Conservation (phyloP, 1,140 invertebrate genomes). For the Drosophila teissieri region DNA sequence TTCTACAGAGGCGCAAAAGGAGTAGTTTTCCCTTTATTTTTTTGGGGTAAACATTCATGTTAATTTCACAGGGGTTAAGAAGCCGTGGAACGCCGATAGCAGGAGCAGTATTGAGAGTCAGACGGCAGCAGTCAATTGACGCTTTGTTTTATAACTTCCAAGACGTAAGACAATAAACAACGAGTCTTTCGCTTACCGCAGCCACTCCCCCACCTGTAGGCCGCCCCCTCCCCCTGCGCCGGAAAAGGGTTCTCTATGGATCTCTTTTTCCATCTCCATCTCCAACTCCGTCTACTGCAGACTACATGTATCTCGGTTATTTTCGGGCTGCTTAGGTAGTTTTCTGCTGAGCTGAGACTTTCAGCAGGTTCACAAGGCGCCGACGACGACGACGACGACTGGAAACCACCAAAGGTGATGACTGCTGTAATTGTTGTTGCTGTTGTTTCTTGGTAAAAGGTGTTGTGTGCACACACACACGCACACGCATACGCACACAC, state of each 20-base stretch:
- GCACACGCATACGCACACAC: constrained; percentile 3
- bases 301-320: constrained; percentile 23
- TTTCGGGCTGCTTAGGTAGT: constrained; percentile 75
- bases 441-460: constrained; percentile 74
- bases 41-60: constrained; percentile 44
- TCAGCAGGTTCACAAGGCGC: constrained; percentile 74
- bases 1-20: constrained; percentile 34
- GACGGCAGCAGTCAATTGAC: constrained; percentile 74
- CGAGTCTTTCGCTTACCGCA: constrained; percentile 41
- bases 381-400: constrained; percentile 56
- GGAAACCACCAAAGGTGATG: constrained; percentile 80
- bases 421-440: constrained; percentile 79
- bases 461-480: constrained; percentile 67
- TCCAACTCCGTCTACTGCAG: constrained; percentile 4
- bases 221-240: neutral
- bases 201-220: constrained; percentile 36
- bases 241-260: constrained; percentile 18
- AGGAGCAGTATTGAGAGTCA: constrained; percentile 35
- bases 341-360: constrained; percentile 45
- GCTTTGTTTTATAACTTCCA: constrained; percentile 82
- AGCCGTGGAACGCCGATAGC: neutral
- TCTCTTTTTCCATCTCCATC: constrained; percentile 2
- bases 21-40: constrained; percentile 39
- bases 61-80: constrained; percentile 35
- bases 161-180: constrained; percentile 77